phyloP scores from a whole-genome alignment of 2,113 vertebrate species.

The Muscicapa adusta region DNA sequence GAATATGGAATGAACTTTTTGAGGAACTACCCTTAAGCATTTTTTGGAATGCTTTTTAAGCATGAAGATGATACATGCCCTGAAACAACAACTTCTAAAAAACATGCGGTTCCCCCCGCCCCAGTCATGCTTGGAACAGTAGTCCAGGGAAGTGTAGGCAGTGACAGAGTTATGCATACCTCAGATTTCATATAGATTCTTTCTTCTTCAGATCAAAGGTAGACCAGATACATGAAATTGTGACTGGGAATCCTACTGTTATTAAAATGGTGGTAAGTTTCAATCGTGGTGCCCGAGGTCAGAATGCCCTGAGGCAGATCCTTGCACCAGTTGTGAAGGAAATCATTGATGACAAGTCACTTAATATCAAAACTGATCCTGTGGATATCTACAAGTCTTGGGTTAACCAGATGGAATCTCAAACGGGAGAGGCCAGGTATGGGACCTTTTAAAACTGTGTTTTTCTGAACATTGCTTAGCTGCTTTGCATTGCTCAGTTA shows the following conservation, averaged over 20 bases:
- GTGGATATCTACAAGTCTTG: conserved; percentile 98
- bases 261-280: conserved; percentile 99
- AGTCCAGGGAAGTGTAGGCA: background rate
- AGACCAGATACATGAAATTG: conserved; percentile 96
- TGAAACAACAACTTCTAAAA: background rate
- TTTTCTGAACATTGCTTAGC: background rate
- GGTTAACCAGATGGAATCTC: conserved; percentile 99
- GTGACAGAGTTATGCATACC: background rate
- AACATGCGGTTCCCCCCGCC: accelerated
- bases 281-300: conserved; percentile 92
- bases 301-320: conserved; percentile 93
- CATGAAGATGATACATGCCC: background rate
- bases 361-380: conserved; percentile 96
- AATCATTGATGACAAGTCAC: conserved; percentile 94
- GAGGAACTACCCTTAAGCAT: background rate
- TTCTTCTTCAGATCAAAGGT: conserved; percentile 87
- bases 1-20: background rate
- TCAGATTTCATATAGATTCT: background rate
- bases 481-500: background rate
- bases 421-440: conserved; percentile 96
- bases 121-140: background rate
- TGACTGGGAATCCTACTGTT: conserved; percentile 95
- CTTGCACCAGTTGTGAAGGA: conserved; percentile 94
- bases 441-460: background rate
- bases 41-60: background rate